Conservation (phyloP, 1,140 invertebrate genomes). For the Cydia amplana region DNA sequence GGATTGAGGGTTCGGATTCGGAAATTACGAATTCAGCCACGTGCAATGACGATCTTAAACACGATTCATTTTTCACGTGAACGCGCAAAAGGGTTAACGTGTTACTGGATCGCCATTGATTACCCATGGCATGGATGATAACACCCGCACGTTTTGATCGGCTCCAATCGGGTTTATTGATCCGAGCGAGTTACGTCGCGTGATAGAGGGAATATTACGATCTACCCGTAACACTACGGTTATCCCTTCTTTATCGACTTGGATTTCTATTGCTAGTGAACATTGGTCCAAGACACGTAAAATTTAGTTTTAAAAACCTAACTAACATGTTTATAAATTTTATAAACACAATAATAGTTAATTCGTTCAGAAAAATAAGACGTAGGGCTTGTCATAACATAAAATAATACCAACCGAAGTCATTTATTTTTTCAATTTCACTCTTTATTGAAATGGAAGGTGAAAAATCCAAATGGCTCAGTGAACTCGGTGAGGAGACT, state of each 20-base stretch:
- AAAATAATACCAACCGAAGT: too few relatives aligned
- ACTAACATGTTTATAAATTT: too few relatives aligned
- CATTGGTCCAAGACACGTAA: too few relatives aligned
- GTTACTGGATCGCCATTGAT: slow-evolving; percentile 32
- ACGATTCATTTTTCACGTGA: slow-evolving; percentile 27
- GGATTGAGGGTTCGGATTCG: neutral
- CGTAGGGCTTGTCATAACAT: too few relatives aligned
- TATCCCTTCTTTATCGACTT: slow-evolving; percentile 2
- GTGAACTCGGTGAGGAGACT: too few relatives aligned
- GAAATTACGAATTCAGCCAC: slow-evolving; percentile 2
- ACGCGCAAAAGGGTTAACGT: slow-evolving; percentile 31
- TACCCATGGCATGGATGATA: slow-evolving; percentile 31
- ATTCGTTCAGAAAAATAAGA: too few relatives aligned
- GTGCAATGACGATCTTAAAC: slow-evolving; percentile 24
- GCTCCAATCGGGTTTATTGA: slow-evolving; percentile 27
- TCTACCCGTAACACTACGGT: slow-evolving; percentile 5
- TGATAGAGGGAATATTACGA: slow-evolving; percentile 9
- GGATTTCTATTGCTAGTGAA: neutral
- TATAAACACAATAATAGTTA: too few relatives aligned
- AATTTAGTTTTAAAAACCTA: too few relatives aligned
- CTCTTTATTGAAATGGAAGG: too few relatives aligned
- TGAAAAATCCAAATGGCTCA: too few relatives aligned
- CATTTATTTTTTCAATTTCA: too few relatives aligned
- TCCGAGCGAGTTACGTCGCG: slow-evolving; percentile 23
- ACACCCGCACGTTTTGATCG: slow-evolving; percentile 29